Base-by-base conservation (phyloP, 2,888 invertebrate species). In the Pseudococcus jackbeardsleyi region DNA sequence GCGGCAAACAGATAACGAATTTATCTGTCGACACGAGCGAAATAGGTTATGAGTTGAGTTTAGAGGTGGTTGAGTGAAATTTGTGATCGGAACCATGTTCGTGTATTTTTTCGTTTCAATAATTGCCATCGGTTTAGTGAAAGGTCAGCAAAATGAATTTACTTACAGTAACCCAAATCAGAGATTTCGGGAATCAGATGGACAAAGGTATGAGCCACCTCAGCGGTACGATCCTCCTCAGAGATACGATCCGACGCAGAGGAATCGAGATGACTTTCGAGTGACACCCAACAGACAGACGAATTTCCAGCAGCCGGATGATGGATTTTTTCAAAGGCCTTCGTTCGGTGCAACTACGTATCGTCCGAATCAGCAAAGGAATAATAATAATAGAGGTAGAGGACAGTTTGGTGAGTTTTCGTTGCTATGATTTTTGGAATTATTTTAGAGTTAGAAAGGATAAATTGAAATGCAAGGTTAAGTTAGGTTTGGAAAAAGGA, bases 41-140 rank as follows among this genome's bases (percentile, higher is more conserved):
- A 79, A n/a, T 79, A 79, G 79, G 79, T 79, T 79, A 79, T 8
- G 79, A 42, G 79, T n/a, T 19, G 19, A 59, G 59, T 6, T 59
- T n/a, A 46, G 42, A 39, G 79, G 42, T 79, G 79, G 33, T 19
- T 42, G 79, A 42, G 46, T 42, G 46, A 79, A 79, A 79, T 42
- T n/a, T 12, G 26, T 33, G 26, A 33, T 33, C 26, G 26, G 26
- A 33, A 33, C 26, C 1, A 33, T 33, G 26, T 33, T 33, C 26
- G 26, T 33, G 26, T 33, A 33, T 33, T 33, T 33, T 33, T 33
- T 33, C 26, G 26, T 33, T 33, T 33, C 26, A 33, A 33, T 46
- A 8, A 19, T 79, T 12, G 79, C 42, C 8, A 19, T 46, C n/a
- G 46, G 39, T 39, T 79, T 42, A 8, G 79, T 79, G 7, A 79